Conservation (phyloP, 1,140 invertebrate species). For the Drosophila asahinai region DNA sequence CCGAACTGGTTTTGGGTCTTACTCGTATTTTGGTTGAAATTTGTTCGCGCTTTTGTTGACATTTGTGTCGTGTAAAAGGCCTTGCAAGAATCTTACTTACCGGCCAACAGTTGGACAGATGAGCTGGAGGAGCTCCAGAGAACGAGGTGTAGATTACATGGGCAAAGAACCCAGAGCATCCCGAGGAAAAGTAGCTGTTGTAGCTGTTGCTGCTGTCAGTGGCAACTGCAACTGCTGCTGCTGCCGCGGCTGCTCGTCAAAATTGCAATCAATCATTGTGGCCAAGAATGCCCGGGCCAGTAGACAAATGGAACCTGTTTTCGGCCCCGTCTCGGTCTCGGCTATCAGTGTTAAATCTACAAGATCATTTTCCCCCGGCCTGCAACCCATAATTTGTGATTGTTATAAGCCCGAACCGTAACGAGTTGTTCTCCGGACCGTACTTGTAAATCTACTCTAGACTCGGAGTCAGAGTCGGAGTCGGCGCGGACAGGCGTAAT, state of each 20-base stretch:
- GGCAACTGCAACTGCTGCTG: slow-evolving; percentile 27
- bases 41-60: slow-evolving; percentile 79
- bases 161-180: slow-evolving; percentile 28
- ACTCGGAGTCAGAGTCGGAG: not conserved
- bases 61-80: slow-evolving; percentile 76
- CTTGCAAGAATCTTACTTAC: slow-evolving; percentile 66
- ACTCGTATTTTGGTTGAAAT: slow-evolving; percentile 50
- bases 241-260: slow-evolving; percentile 32
- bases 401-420: slow-evolving; percentile 73
- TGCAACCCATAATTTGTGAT: slow-evolving; percentile 82
- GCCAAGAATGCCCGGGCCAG: slow-evolving; percentile 67
- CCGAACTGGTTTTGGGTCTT: slow-evolving; percentile 30
- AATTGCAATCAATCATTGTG: slow-evolving; percentile 49
- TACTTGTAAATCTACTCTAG: not conserved
- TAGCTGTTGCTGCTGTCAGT: slow-evolving; percentile 56
- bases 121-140: slow-evolving; percentile 1
- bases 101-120: slow-evolving; percentile 44
- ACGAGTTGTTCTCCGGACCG: slow-evolving; percentile 40
- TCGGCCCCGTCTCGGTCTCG: slow-evolving; percentile 10
- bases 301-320: slow-evolving; percentile 76
- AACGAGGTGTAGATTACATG: slow-evolving; percentile 75
- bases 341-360: slow-evolving; percentile 83
- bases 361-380: slow-evolving; percentile 75
- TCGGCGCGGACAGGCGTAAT: slow-evolving; percentile 46
- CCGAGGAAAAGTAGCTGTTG: slow-evolving; percentile 50